These are phyloP conservation scores for Holcopasites calliopsidis DNA, from an alignment of 1,140 invertebrate species.

Conservation along the genomic window DNA sequence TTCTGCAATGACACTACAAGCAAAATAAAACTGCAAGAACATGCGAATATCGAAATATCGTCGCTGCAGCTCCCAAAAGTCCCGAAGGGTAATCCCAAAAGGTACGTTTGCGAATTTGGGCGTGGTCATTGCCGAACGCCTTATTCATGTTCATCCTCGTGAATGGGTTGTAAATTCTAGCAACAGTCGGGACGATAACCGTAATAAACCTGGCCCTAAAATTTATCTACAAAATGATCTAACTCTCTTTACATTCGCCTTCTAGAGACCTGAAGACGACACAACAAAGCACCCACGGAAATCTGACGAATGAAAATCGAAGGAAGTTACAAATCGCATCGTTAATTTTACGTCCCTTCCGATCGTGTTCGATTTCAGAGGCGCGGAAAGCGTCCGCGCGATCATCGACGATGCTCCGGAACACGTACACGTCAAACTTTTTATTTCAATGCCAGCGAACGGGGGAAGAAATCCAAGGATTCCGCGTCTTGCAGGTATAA, in stretches of 20 bases:
- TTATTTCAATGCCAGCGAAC: slow-evolving; percentile 52
- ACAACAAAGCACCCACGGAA: not conserved
- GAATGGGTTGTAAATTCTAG: too few relatives aligned
- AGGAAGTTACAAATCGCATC: not conserved
- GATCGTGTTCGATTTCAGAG: slow-evolving; percentile 35
- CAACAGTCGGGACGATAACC: too few relatives aligned
- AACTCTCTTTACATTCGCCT: not conserved
- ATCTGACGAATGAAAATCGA: not conserved
- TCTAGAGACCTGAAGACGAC: not conserved
- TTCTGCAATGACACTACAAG: not conserved
- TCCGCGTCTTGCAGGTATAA: slow-evolving; percentile 27
- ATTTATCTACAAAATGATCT: too few relatives aligned
- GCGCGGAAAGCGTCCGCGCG: not conserved
- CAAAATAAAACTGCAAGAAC: not conserved
- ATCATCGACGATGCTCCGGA: not conserved
- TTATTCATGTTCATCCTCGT: not conserved
- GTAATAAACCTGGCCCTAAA: too few relatives aligned
- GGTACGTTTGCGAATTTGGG: not conserved
- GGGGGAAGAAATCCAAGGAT: slow-evolving; percentile 40
- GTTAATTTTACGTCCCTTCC: slow-evolving; percentile 1
- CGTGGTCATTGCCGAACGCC: too few relatives aligned
- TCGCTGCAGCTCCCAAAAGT: too few relatives aligned
- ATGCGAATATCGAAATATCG: too few relatives aligned
- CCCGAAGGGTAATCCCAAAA: too few relatives aligned
- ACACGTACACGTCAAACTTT: slow-evolving; percentile 39